These are phyloP conservation scores for Hirudo medicinalis DNA, from an alignment of 1,140 invertebrate genomes.

Conservation along the genomic window DNA sequence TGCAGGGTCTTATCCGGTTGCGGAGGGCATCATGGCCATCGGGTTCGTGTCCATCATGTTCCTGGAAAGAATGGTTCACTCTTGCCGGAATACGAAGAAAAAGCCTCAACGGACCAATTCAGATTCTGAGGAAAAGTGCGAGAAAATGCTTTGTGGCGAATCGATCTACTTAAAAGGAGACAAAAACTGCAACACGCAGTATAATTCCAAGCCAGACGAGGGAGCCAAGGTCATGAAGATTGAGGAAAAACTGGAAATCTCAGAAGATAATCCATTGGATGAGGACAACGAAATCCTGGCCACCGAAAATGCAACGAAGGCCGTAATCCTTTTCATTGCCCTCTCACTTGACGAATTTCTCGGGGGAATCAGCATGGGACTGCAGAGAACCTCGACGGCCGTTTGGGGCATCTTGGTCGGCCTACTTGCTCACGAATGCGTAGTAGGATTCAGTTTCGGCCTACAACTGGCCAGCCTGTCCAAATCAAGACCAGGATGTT, in stretches of 20 bases:
- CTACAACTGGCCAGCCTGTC: constrained; percentile 48
- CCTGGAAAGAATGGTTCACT: constrained; percentile 45
- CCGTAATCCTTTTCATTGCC: constrained; percentile 29
- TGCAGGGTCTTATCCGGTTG: constrained; percentile 36
- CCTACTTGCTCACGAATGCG: constrained; percentile 54
- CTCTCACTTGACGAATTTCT: constrained; percentile 32
- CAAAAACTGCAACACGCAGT: neutral
- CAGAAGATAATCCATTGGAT: neutral
- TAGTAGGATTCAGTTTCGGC: constrained; percentile 51
- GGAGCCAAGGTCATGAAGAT: neutral
- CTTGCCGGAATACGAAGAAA: neutral
- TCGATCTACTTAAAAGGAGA: neutral
- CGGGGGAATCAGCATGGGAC: constrained; percentile 31
- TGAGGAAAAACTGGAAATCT: neutral
- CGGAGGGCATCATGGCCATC: constrained; percentile 47
- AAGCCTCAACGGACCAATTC: neutral
- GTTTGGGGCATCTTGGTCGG: constrained; percentile 56
- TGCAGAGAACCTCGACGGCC: constrained; percentile 42
- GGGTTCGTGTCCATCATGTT: constrained; percentile 51
- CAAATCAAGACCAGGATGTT: constrained; percentile 34
- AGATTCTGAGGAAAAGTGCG: neutral
- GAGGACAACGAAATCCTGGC: neutral
- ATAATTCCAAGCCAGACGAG: neutral
- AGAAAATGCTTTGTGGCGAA: neutral
- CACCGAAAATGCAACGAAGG: constrained; percentile 18